phyloP scores from a whole-genome alignment of 2,797 vertebrate genomes.

The Meda fulgida region DNA sequence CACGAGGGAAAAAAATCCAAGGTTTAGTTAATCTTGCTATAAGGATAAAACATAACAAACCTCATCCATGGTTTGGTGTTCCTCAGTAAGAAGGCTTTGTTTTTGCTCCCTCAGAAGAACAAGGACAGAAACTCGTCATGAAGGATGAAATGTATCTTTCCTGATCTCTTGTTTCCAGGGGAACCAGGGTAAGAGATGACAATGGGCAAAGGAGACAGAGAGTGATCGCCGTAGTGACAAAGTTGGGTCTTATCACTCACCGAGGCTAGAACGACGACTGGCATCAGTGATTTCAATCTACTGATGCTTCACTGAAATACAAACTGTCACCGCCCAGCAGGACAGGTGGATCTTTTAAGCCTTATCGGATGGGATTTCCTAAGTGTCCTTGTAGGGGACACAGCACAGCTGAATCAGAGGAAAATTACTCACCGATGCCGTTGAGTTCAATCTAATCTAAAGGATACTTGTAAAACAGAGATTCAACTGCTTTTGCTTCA shows the following conservation, averaged over 20 bases:
- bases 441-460: not conserved
- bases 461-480: not conserved
- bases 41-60: slow-evolving; percentile 27
- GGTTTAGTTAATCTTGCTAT: not conserved
- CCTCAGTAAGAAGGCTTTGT: not conserved
- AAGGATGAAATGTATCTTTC: slow-evolving; percentile 80
- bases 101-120: slow-evolving; percentile 27
- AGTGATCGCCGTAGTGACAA: slow-evolving; percentile 44
- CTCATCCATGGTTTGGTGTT: slow-evolving; percentile 36
- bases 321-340: slow-evolving; percentile 6
- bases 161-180: slow-evolving; percentile 82
- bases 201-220: slow-evolving; percentile 64
- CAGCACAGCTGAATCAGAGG: slow-evolving; percentile 49
- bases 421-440: not conserved
- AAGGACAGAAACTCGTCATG: slow-evolving; percentile 26
- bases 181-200: slow-evolving; percentile 71
- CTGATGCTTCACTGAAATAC: slow-evolving; percentile 19
- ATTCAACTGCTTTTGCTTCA: not conserved
- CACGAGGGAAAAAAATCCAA: not conserved
- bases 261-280: slow-evolving; percentile 10
- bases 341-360: slow-evolving; percentile 27
- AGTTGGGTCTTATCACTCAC: slow-evolving; percentile 46
- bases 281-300: slow-evolving; percentile 42
- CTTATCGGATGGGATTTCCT: slow-evolving; percentile 29
- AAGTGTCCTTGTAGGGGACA: slow-evolving; percentile 48